Evolutionary conservation across 2,888 invertebrate genomes (phyloP), one percentile per base, ranked within the genome.

Genomic region (Idaea biselata): DNA sequence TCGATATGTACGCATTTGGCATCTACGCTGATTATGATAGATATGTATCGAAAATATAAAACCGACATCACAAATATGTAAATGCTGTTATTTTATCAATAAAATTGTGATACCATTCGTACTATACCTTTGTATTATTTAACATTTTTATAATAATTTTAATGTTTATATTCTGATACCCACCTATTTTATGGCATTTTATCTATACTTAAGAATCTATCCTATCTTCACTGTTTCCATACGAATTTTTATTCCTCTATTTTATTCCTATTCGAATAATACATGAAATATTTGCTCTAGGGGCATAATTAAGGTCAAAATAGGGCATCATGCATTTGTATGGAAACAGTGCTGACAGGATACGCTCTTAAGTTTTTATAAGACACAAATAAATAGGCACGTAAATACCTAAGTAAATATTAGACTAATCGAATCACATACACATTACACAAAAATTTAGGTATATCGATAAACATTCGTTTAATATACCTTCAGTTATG

Each of bases 381-480:
- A 25, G 25, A 25, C 25, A 25, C 25, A 25, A 25, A 25, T 25
- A 25, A 25, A 25, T 25, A 25, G 25, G 25, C 25, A 25, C 44
- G 44, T 44, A 44, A 32, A 44, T 14, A 44, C 11, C 14, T 44
- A 44, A 44, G 14, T 44, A 44, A 14, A 44, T 44, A 14, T 44
- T 14, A 44, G 14, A 44, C 8, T 14, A 44, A 44, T 44, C 8
- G 11, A 44, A 44, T 44, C 8, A 44, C 14, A 14, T 11, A 14
- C 8, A 14, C 44, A 44, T 44, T 58, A 25, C 25, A 25, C 25
- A 25, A 25, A 25, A 60, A 44, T 17, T 58, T 32, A 59, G 79
- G 79, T 83, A 81, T 86, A 86, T 83, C 83, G 86, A 86, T 87
- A 87, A 87, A 88, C 82, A 86, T 84, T 83, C 73, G 82, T 84